Evolutionary conservation across 64 coral and sea anemone species (phyloP).

Genomic region (Hydrozoanthus tunicans): DNA sequence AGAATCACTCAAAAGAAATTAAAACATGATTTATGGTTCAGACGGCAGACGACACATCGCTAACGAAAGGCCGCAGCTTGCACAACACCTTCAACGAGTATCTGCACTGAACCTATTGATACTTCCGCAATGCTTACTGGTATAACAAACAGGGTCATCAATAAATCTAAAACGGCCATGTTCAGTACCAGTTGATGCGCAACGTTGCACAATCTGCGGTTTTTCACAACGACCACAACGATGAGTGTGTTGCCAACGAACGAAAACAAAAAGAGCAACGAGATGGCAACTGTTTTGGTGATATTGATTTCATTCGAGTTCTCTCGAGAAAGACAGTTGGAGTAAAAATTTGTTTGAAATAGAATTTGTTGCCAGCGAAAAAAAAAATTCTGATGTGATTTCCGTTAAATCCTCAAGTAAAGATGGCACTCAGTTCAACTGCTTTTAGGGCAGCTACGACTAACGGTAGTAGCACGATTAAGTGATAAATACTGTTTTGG

Average conservation of each 20-base stretch:
- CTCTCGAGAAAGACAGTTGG: conserved; percentile 3
- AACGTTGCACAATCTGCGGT: conserved; percentile 24
- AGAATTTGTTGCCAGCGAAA: no score
- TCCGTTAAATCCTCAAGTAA: no score
- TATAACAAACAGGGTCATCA: conserved; percentile 10
- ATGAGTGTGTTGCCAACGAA: conserved; percentile 7
- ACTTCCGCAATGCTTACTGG: neutral
- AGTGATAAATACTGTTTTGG: no score
- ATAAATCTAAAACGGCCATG: conserved; percentile 24
- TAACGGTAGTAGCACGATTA: no score
- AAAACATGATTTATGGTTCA: neutral
- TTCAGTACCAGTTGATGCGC: conserved; percentile 11
- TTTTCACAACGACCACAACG: conserved; percentile 1
- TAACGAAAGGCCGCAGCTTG: neutral
- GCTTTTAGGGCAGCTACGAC: no score
- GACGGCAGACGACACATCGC: conserved; percentile 9
- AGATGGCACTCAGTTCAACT: no score
- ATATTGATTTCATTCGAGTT: neutral
- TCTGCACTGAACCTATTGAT: neutral
- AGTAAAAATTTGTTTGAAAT: neutral
- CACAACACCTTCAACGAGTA: neutral
- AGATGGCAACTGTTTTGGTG: neutral
- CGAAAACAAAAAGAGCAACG: conserved; percentile 6
- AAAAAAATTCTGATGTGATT: no score
- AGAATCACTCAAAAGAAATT: conserved; percentile 21